phyloP scores from a whole-genome alignment of 2,797 vertebrate species.

The Premnoplex brunnescens region DNA sequence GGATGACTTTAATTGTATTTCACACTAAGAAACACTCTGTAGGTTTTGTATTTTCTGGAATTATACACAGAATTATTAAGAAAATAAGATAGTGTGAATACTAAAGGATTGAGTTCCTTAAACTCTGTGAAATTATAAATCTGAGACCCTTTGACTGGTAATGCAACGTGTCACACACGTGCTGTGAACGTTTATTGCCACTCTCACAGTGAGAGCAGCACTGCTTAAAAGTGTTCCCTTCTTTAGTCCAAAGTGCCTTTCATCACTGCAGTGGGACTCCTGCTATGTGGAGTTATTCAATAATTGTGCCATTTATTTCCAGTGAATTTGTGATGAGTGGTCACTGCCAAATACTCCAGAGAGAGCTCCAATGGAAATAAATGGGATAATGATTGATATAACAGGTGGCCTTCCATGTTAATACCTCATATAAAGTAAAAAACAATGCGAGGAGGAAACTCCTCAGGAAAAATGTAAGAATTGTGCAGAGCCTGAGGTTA shows the following conservation, averaged over 20 bases:
- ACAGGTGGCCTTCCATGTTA: background rate
- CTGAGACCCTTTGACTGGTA: background rate
- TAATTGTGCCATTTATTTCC: background rate
- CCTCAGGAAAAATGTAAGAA: background rate
- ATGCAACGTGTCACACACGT: background rate
- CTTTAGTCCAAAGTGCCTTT: background rate
- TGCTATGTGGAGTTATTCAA: background rate
- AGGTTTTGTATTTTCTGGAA: background rate
- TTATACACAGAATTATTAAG: background rate
- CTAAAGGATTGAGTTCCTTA: background rate
- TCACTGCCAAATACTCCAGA: background rate
- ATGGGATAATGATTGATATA: background rate
- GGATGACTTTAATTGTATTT: background rate
- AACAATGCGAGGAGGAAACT: background rate
- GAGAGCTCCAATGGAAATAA: background rate
- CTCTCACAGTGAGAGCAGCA: background rate
- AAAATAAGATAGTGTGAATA: background rate
- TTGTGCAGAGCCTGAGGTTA: background rate
- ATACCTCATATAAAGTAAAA: background rate
- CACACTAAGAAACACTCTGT: background rate
- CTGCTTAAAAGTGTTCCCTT: background rate
- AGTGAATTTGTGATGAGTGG: background rate
- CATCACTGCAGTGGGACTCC: background rate
- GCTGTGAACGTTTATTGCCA: background rate
- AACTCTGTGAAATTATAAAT: slow-evolving; percentile 1